These are phyloP conservation scores for Cacoxenus indagator DNA, from an alignment of 2,888 invertebrate species.

Conservation along the genomic window DNA sequence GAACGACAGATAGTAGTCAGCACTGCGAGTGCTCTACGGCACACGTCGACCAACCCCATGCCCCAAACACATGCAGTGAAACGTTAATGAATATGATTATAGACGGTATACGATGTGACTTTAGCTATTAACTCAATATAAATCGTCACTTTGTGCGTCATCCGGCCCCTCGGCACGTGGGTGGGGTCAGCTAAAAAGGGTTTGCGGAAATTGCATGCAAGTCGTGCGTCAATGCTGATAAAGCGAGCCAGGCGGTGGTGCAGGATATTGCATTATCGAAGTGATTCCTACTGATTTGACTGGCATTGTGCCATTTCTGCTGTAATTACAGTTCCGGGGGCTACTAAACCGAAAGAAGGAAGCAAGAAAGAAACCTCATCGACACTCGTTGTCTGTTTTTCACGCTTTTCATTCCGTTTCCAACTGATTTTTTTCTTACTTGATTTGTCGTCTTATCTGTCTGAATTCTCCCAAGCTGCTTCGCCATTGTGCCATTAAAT, in stretches of 20 bases:
- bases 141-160: constrained; percentile 52
- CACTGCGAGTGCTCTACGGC: too few relatives aligned
- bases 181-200: constrained; percentile 5
- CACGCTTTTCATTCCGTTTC: constrained; percentile 8
- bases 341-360: not conserved
- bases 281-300: constrained; percentile 45
- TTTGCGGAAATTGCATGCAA: constrained; percentile 61
- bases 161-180: not conserved
- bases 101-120: constrained; percentile 44
- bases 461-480: constrained; percentile 24
- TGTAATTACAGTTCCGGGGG: constrained; percentile 52
- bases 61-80: not conserved
- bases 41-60: too few relatives aligned
- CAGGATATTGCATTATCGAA: constrained; percentile 52
- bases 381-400: constrained; percentile 35
- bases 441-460: constrained; percentile 29
- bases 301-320: constrained; percentile 31
- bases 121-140: constrained; percentile 64
- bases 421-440: not conserved
- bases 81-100: constrained; percentile 49
- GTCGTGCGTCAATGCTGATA: constrained; percentile 54
- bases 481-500: constrained; percentile 59
- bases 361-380: constrained; percentile 40
- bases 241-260: constrained; percentile 27
- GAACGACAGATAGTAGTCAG: too few relatives aligned